Evolutionary conservation across 2,797 vertebrate species (phyloP).

Genomic region (Halcyon badia): DNA sequence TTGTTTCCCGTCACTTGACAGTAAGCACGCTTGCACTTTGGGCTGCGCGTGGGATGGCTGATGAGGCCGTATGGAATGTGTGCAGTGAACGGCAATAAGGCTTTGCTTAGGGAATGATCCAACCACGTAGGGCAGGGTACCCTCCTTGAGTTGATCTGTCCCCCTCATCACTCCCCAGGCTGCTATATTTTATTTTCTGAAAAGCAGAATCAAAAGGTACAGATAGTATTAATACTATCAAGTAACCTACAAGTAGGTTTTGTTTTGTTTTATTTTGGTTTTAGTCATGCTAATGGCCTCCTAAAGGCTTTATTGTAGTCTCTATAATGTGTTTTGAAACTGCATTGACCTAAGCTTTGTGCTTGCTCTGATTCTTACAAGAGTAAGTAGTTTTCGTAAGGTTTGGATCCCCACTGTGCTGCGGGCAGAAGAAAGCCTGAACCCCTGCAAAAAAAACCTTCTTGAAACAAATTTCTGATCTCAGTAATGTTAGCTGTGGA

Average conservation of each 20-base stretch:
- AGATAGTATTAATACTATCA: not conserved
- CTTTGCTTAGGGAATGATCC: not conserved
- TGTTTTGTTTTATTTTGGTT: not conserved
- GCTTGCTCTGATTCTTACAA: not conserved
- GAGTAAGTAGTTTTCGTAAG: not conserved
- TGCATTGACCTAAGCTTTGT: not conserved
- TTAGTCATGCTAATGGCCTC: too few relatives aligned
- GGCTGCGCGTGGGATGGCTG: not conserved
- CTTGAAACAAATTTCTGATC: not conserved
- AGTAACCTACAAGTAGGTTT: not conserved
- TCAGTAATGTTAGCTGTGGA: not conserved
- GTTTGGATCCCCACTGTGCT: not conserved
- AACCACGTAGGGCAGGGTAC: not conserved
- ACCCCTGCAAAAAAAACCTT: not conserved
- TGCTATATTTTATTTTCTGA: not conserved
- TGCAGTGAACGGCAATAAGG: not conserved
- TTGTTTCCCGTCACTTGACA: not conserved
- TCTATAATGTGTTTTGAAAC: not conserved
- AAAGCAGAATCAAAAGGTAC: not conserved
- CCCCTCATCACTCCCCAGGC: not conserved
- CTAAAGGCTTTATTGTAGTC: not conserved
- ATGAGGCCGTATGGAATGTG: not conserved
- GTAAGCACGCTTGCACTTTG: not conserved
- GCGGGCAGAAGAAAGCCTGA: not conserved
- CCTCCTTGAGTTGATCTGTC: rapidly evolving